These are phyloP conservation scores for Ranitomeya imitator DNA, from an alignment of 2,113 vertebrate genomes.

Conservation along the genomic window DNA sequence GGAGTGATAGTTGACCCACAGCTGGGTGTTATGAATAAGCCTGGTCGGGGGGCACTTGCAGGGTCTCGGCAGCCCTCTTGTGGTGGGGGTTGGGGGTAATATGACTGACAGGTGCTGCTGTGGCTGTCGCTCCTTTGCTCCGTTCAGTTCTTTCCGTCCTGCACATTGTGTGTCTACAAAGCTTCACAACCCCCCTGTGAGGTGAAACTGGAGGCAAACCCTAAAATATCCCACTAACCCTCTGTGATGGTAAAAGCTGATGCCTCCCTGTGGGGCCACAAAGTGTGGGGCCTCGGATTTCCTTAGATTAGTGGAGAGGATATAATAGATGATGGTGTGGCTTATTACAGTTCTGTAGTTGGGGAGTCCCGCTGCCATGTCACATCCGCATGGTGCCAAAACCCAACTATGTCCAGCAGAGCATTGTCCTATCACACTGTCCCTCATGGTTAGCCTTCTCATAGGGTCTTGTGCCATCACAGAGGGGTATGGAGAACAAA, in stretches of 20 bases:
- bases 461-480: too few species aligned
- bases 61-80: background rate
- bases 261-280: background rate
- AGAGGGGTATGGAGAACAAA: too few species aligned
- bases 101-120: conserved; percentile 42
- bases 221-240: conserved; percentile 1
- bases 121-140: background rate
- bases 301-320: too few species aligned
- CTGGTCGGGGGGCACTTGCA: background rate
- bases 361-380: too few species aligned
- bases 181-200: background rate
- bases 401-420: too few species aligned
- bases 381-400: too few species aligned
- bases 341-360: too few species aligned
- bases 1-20: too few species aligned
- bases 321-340: too few species aligned
- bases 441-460: too few species aligned
- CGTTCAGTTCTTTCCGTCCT: background rate
- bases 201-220: conserved; percentile 4
- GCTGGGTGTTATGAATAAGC: background rate
- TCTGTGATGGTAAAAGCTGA: background rate
- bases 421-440: too few species aligned
- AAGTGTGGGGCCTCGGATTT: too few species aligned
- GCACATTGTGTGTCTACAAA: background rate
- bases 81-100: conserved; percentile 44